These are phyloP conservation scores for Brachyptera risi DNA, from an alignment of 2,888 invertebrate genomes.

Conservation along the genomic window DNA sequence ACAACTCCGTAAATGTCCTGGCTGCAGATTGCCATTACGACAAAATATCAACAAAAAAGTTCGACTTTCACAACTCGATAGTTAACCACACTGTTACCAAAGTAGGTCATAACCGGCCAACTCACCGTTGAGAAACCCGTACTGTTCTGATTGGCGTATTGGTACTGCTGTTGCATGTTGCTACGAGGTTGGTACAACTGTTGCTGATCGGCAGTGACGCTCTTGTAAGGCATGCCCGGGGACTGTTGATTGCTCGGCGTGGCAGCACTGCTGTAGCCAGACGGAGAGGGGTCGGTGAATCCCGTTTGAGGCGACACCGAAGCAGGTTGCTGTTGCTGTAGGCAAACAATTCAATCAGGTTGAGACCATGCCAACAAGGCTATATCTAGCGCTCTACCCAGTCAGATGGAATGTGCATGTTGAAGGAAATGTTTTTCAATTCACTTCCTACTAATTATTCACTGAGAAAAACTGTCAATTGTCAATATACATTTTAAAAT, in stretches of 20 bases:
- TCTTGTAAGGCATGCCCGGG: conserved; percentile 51
- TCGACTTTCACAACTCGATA: no score
- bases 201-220: conserved; percentile 44
- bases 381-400: not conserved
- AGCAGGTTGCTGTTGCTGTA: conserved; percentile 37
- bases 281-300: conserved; percentile 47
- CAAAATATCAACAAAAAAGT: no score
- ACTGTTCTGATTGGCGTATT: conserved; percentile 39
- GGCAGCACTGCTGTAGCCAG: conserved; percentile 43
- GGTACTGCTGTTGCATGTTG: conserved; percentile 38
- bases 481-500: no score
- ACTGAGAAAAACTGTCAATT: no score
- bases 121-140: conserved; percentile 30
- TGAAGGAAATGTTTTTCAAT: no score
- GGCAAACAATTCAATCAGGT: not conserved
- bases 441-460: no score
- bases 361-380: not conserved
- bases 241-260: conserved; percentile 48
- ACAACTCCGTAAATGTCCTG: no score
- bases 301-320: conserved; percentile 48
- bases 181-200: conserved; percentile 31
- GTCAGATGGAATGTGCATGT: no score
- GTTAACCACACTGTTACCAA: no score
- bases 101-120: no score
- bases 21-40: no score